phyloP scores from a whole-genome alignment of 2,113 vertebrate genomes.

The Pao palembangensis region DNA sequence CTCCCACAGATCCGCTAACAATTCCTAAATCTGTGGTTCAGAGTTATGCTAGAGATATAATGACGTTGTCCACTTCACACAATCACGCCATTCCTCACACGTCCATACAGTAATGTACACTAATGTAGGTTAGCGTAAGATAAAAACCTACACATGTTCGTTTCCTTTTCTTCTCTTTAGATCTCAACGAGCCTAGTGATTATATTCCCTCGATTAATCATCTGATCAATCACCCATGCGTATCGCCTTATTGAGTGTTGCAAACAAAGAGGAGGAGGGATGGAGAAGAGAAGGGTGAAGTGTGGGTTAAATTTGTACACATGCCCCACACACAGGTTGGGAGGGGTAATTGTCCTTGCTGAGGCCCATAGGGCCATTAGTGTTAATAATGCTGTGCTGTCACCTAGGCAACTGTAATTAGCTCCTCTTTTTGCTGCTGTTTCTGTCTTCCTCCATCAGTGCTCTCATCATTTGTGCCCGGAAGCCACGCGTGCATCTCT shows the following conservation, averaged over 20 bases:
- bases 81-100: too few species aligned
- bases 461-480: conserved; percentile 10
- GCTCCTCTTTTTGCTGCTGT: conserved; percentile 49
- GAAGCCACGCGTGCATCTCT: conserved; percentile 11
- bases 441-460: conserved; percentile 35
- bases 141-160: too few species aligned
- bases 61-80: too few species aligned
- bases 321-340: conserved; percentile 13
- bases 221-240: neutral
- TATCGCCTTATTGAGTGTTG: conserved; percentile 40
- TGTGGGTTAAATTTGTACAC: conserved; percentile 43
- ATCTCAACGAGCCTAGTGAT: too few species aligned
- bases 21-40: too few species aligned
- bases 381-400: conserved; percentile 70
- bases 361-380: conserved; percentile 69
- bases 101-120: too few species aligned
- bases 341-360: conserved; percentile 64
- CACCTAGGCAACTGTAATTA: conserved; percentile 64
- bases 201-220: too few species aligned
- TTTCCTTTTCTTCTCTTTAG: too few species aligned
- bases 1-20: too few species aligned
- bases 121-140: too few species aligned
- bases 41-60: too few species aligned
- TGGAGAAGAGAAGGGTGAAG: neutral
- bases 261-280: neutral